phyloP scores from a whole-genome alignment of 2,113 vertebrate genomes.

The Bucco capensis region DNA sequence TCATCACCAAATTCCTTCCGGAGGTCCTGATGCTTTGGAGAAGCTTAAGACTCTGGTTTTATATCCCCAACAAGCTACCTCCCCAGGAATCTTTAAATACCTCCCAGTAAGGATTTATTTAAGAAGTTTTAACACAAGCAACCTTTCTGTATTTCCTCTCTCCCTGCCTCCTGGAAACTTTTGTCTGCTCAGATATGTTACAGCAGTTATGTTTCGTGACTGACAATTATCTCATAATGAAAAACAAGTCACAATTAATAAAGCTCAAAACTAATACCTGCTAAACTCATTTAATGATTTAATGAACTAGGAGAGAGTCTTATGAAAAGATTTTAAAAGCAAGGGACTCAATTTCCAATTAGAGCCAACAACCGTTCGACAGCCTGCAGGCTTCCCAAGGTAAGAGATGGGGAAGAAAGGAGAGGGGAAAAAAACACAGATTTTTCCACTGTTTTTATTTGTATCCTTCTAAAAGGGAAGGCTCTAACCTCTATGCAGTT shows the following conservation, averaged over 20 bases:
- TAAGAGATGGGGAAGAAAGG: neutral
- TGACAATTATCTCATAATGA: conserved; percentile 93
- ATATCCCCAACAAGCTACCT: neutral
- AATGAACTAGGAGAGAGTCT: conserved; percentile 81
- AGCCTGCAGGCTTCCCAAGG: conserved; percentile 13
- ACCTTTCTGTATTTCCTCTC: conserved; percentile 23
- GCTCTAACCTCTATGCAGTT: neutral
- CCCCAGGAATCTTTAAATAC: neutral
- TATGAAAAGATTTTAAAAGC: conserved; percentile 70
- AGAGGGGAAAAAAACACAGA: neutral
- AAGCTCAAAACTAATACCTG: conserved; percentile 85
- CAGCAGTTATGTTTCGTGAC: conserved; percentile 82
- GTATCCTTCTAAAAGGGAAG: neutral
- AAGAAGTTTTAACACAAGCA: neutral
- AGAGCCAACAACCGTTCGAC: conserved; percentile 50
- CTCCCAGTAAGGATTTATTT: neutral
- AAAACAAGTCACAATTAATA: conserved; percentile 95
- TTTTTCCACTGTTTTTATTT: neutral
- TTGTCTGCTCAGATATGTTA: conserved; percentile 49
- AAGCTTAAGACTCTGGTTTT: neutral
- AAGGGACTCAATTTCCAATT: conserved; percentile 72
- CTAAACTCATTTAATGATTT: conserved; percentile 85
- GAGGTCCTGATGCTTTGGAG: neutral
- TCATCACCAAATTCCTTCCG: neutral
- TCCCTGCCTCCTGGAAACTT: conserved; percentile 37